A percentile compares a stretch with the other conserved stretches of the same genome.
Evolutionary conservation across 2,888 invertebrate genomes (phyloP).

Genomic region (Parasteatoda lunata): DNA sequence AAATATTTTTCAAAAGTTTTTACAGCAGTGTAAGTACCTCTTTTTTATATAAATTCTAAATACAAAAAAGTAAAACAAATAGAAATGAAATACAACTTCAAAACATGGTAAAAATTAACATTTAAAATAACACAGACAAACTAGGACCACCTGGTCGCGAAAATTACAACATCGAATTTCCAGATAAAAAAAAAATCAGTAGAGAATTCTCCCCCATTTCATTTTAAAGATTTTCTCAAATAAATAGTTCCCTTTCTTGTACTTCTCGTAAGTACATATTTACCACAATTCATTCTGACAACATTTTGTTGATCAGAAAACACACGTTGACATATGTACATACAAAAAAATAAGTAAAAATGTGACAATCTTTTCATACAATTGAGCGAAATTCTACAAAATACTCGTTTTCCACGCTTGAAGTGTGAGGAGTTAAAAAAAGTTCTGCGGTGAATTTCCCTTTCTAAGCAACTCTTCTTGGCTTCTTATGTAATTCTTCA

Average conservation of each 20-base stretch:
- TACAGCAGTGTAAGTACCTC: neutral
- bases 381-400: conserved; percentile 68
- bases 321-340: conserved; percentile 67
- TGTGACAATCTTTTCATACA: conserved; percentile 67
- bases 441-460: conserved; percentile 54
- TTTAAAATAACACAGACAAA: conserved; percentile 24
- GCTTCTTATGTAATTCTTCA: conserved; percentile 45
- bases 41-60: neutral
- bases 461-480: conserved; percentile 29
- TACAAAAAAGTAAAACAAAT: conserved; percentile 10
- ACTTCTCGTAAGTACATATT: conserved; percentile 64
- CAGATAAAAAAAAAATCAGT: conserved; percentile 7
- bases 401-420: conserved; percentile 64
- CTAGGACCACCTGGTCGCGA: conserved; percentile 63
- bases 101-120: conserved; percentile 25
- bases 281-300: conserved; percentile 62
- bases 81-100: conserved; percentile 24
- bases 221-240: conserved; percentile 38
- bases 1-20: no score
- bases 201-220: conserved; percentile 38
- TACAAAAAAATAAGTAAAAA: conserved; percentile 68
- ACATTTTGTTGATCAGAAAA: conserved; percentile 59
- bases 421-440: conserved; percentile 53
- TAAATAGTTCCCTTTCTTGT: conserved; percentile 64
- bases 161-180: conserved; percentile 41